Base-by-base conservation (phyloP, 2,113 vertebrate genomes). In the Hiodon alosoides region DNA sequence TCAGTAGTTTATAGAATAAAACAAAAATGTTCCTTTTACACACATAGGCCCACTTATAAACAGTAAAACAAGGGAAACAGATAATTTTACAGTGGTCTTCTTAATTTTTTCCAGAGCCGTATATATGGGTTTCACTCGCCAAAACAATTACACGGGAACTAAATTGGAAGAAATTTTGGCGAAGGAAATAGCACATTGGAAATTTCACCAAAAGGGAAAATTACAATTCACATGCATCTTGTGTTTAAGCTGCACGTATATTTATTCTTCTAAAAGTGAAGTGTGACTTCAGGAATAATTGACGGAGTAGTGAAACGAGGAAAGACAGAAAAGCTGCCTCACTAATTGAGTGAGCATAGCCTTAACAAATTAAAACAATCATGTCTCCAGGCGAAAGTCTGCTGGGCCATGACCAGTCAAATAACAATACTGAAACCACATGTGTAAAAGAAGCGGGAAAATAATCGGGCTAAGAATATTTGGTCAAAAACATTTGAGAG, bases 361-460 rank as follows among this genome's bases (percentile, higher is more conserved):
- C 83, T 84, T 84, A 84, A 82, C 82, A 83, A 85, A 86, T 88
- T 85, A 87, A 87, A 88, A 85, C 81, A 84, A 88, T 88, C 85
- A 85, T 81, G 76, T 88, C 86, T 84, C 82, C 68, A 46, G 85
- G 85, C 82, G 80, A 80, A 69, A 76, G 81, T 14, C 67, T 78
- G 78, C 77, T 82, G 79, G 72, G 82, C 81, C 79, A 9, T 82
- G 76, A 84, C 84, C 69, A 67, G 72, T 71, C 13, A 70, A 77
- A n/a, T 54, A 71, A 73, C 13, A 67, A 71, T 54, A 66, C 9
- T 11, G 48, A 77, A 46, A 75, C 2, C 7, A 62, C 51, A 62
- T 53, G 5, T 47, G 51, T 17, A 51, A 71, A 47, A 62, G 52
- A 7, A 13, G 1, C 9, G n/a, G 14, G 31, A 7, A 76, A 71